A percentile compares a stretch with the other conserved stretches of the same genome.
Conservation (phyloP, 1,140 invertebrate genomes). For the Drosophila tani region DNA sequence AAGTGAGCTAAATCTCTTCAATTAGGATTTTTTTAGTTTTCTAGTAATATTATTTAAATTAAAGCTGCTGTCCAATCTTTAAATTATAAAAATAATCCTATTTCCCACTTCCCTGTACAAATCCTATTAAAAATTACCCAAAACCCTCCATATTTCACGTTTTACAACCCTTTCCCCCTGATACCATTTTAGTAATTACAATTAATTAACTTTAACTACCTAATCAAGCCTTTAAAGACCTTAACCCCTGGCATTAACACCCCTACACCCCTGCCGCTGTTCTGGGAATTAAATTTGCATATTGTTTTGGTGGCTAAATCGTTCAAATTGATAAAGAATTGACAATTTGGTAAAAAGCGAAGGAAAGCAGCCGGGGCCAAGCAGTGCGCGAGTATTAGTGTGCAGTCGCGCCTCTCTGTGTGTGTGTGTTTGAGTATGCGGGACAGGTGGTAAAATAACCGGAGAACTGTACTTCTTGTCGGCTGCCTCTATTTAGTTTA, state of each 20-base stretch:
- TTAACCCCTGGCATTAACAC: background rate
- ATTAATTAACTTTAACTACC: too few relatives aligned
- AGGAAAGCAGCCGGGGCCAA: constrained; percentile 6
- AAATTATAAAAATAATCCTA: too few relatives aligned
- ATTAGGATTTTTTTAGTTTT: too few relatives aligned
- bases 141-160: too few relatives aligned
- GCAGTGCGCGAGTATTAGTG: background rate
- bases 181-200: too few relatives aligned
- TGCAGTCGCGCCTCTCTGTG: background rate
- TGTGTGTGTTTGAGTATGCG: constrained; percentile 2
- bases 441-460: constrained; percentile 10
- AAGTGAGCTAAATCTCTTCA: too few relatives aligned
- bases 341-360: constrained; percentile 15
- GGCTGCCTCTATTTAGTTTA: background rate
- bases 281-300: constrained; percentile 14
- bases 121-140: background rate
- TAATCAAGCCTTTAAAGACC: background rate
- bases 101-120: too few relatives aligned
- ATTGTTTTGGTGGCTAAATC: background rate
- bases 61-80: too few relatives aligned
- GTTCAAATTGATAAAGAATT: constrained; percentile 19
- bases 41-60: too few relatives aligned
- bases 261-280: background rate
- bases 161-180: too few relatives aligned
- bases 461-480: constrained; percentile 3